Evolutionary conservation across 2,888 invertebrate genomes (phyloP).

Genomic region (Calliopum simillimum): DNA sequence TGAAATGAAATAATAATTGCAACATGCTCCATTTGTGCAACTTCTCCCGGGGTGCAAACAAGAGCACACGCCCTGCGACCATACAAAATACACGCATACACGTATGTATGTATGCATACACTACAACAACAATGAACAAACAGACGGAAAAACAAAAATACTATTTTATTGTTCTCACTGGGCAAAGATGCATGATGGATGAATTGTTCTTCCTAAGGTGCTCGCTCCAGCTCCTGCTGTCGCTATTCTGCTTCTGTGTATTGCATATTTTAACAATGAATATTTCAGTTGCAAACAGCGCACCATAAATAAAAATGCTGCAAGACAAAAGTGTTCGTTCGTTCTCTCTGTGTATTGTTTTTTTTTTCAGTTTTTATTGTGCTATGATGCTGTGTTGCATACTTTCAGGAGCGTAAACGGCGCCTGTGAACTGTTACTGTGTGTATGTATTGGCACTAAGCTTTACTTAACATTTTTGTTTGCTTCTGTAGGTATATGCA

Average conservation of each 20-base stretch:
- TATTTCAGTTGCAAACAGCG: no score
- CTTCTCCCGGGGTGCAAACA: background rate
- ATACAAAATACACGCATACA: background rate
- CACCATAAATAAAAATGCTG: no score
- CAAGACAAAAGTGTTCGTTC: no score
- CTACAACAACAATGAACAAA: background rate
- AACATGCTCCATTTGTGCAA: background rate
- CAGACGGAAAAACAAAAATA: no score
- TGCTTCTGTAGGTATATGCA: background rate
- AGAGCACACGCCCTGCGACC: constrained; percentile 2
- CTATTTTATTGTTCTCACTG: background rate
- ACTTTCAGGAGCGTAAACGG: constrained; percentile 1
- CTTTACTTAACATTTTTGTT: background rate
- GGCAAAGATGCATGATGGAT: constrained; percentile 5
- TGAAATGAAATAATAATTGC: background rate
- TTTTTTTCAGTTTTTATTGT: no score
- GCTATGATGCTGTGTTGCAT: background rate
- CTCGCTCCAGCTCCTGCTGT: background rate
- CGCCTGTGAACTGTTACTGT: background rate
- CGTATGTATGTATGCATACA: background rate
- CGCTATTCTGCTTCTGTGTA: no score
- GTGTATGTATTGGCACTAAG: background rate
- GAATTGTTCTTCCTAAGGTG: background rate
- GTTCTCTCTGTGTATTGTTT: background rate
- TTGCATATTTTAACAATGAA: no score